Percentiles rank a stretch among this genome's conserved stretches.
Conservation (phyloP, 2,113 vertebrate genomes). For the Antigone vipio region DNA sequence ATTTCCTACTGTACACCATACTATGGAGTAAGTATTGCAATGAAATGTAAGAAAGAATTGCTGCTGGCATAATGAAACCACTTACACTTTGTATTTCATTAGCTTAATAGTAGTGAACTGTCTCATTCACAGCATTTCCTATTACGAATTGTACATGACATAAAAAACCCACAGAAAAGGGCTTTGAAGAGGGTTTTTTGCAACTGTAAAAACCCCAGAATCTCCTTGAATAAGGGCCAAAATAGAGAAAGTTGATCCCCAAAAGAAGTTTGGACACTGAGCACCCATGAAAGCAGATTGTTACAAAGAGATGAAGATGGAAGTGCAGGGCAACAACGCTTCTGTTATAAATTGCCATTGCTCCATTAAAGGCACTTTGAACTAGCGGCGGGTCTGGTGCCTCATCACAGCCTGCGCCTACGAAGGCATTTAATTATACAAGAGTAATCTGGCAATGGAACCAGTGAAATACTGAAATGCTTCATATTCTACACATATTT, state of each 20-base stretch:
- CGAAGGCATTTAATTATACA: background rate
- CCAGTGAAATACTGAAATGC: background rate
- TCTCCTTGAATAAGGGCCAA: background rate
- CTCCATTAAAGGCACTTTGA: background rate
- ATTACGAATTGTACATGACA: background rate
- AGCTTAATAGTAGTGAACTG: constrained; percentile 35
- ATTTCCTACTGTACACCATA: constrained; percentile 1
- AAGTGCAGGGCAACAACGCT: background rate
- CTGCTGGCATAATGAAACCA: constrained; percentile 38
- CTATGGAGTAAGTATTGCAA: background rate
- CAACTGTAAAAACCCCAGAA: background rate
- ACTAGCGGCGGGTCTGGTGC: background rate
- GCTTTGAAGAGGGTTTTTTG: background rate
- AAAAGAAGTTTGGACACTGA: background rate
- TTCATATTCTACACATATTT: background rate
- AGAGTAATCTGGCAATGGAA: background rate
- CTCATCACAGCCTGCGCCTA: background rate
- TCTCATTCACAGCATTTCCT: background rate
- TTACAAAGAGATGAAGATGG: background rate
- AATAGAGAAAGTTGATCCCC: background rate
- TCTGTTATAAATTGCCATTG: background rate
- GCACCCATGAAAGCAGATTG: background rate
- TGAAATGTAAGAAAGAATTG: constrained; percentile 22
- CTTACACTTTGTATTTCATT: constrained; percentile 48
- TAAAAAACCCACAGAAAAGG: background rate